Evolutionary conservation across 2,888 invertebrate genomes (phyloP), one percentile per base, ranked within the genome.

Genomic region (Tetramorium bicarinatum): DNA sequence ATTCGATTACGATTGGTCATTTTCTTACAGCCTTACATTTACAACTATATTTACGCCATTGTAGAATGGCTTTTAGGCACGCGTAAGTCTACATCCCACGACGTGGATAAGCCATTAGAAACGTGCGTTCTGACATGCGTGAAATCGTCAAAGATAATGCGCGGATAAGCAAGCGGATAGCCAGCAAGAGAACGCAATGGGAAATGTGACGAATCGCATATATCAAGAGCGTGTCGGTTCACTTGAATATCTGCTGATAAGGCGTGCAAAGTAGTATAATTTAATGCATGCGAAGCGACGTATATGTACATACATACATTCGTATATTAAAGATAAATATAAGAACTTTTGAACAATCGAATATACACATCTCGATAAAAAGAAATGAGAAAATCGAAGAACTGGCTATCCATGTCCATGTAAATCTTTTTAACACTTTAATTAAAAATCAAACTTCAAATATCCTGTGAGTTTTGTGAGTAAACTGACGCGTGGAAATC

Each of bases 181-280:
- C 41, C 41, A 34, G 29, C 29, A 52, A 25, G 15, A 18, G 3
- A 13, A 74, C 29, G n/a, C n/a, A 21, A 59, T 59, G 44, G 13
- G 25, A 77, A 41, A 66, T 67, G 67, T 54, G 52, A 67, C 52
- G 54, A 77, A 77, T 77, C 67, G 52, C 8, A 7, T 54, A n/a
- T 13, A 52, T 66, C 25, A 41, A 25, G 52, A 76, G 38, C 21
- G 9, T 18, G 38, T 64, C 64, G 49, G 18, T 15, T 62, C 7
- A 59, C 52, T 76, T 64, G n/a, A 76, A 18, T 64, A 49, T 47
- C 25, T 34, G 4, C 21, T 41, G 66, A 66, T 54, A 52, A 66
- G 4, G 1, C 52, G 38, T 29, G 25, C 34, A 8, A 38, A 1
- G 7, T n/a, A 47, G 15, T 75, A 49, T 72, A 11, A 2, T 34